Base-by-base conservation (phyloP, 1,140 invertebrate species). In the Asobara japonica region DNA sequence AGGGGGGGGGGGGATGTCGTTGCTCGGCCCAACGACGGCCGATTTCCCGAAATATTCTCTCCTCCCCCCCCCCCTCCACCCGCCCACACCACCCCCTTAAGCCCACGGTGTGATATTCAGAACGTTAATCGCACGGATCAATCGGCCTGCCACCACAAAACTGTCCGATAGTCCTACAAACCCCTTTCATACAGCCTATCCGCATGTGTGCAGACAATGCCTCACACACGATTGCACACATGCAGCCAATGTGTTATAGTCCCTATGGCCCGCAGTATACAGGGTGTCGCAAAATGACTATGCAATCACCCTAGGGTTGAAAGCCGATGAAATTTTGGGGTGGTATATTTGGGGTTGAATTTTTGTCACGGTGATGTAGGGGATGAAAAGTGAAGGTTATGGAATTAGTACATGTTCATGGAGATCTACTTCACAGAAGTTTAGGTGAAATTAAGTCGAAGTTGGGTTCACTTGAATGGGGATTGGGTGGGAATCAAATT, bases 51-150 rank as follows among this genome's bases (percentile, higher is more conserved):
- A 56, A 56, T 56, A 56, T 56, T 56, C 10, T 10, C 45, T 10
- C 48, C n/a, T 30, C 13, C 16, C 60, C 18, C 65, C 22, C 22
- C 67, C 66, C 13, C 48, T 66, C 41, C 73, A 78, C 60, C 64
- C 68, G 66, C 68, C 56, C 36, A 64, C 70, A 38, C 69, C n/a
- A n/a, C n/a, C 68, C n/a, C 3, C 18, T 22, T 56, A 56, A 56
- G 22, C 22, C 51, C 22, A 71, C 73, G 72, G 73, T 79, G 76
- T 72, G 75, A 79, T 82, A 80, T 77, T 79, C 78, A 70, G 67
- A 79, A 77, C 78, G 79, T 79, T 80, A 82, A 82, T 82, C 79
- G 78, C 56, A 79, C 74, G 78, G 78, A 80, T 80, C 80, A 80
- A 82, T 82, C 78, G 71, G 71, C 73, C 73, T 74, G 71, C 71